phyloP scores from a whole-genome alignment of 2,113 vertebrate genomes.

The Phycodurus eques region DNA sequence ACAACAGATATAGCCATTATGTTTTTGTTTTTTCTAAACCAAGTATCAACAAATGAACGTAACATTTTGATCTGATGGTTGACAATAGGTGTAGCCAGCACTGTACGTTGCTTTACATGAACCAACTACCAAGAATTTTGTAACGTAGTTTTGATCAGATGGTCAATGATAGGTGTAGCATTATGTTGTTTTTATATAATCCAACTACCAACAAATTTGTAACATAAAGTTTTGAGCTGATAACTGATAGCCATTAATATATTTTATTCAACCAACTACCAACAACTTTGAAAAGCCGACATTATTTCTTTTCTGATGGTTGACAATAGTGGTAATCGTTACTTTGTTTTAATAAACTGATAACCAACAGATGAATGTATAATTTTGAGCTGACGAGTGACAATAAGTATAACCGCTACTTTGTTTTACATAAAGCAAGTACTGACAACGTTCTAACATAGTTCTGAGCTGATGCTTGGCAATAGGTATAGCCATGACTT shows the following conservation, averaged over 20 bases:
- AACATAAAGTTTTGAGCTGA: too few species aligned
- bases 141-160: too few species aligned
- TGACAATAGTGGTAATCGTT: neutral
- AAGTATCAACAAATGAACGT: neutral
- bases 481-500: neutral
- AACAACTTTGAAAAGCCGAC: too few species aligned
- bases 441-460: neutral
- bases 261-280: too few species aligned
- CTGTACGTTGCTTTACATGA: neutral
- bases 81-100: neutral
- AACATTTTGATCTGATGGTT: neutral
- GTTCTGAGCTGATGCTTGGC: neutral
- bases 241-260: too few species aligned
- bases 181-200: too few species aligned
- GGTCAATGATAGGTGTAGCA: too few species aligned
- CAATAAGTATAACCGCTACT: neutral
- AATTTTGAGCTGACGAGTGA: neutral
- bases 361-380: neutral
- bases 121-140: neutral
- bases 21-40: too few species aligned
- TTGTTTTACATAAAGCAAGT: neutral
- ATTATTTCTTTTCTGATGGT: too few species aligned
- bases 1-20: too few species aligned
- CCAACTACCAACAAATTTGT: too few species aligned
- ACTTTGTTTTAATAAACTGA: neutral